These are phyloP conservation scores for Plestiodon gilberti DNA, from an alignment of 2,113 vertebrate species.

Conservation along the genomic window DNA sequence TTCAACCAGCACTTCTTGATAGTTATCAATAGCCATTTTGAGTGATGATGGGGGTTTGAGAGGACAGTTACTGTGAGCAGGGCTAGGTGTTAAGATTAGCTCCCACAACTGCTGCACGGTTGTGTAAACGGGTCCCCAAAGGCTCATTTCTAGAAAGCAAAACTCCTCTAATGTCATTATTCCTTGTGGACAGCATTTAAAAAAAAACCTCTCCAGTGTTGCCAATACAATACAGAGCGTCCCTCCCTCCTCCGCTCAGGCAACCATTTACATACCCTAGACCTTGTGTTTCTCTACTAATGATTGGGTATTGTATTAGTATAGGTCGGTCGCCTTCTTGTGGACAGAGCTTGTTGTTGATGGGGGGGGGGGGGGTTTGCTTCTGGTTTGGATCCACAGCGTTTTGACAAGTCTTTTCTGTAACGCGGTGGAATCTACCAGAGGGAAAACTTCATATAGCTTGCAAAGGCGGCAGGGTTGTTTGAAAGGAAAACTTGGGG, in stretches of 20 bases:
- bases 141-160: not conserved
- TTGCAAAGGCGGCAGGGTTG: not conserved
- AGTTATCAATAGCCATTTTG: not conserved
- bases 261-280: not conserved
- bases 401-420: not conserved
- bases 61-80: not conserved
- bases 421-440: not conserved
- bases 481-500: not conserved
- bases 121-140: not conserved
- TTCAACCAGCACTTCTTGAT: not conserved
- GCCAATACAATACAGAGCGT: not conserved
- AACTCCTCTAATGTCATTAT: not conserved
- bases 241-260: too few relatives aligned
- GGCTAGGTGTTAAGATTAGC: not conserved
- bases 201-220: not conserved
- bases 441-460: not conserved
- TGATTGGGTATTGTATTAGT: not conserved
- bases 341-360: not conserved
- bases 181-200: not conserved
- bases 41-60: too few relatives aligned
- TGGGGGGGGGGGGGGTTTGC: not conserved
- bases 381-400: not conserved
- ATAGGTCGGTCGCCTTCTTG: not conserved
- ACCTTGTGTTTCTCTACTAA: not conserved
- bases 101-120: not conserved